Base-by-base conservation (phyloP, 1,140 invertebrate genomes). In the Archegozetes longisetosus region DNA sequence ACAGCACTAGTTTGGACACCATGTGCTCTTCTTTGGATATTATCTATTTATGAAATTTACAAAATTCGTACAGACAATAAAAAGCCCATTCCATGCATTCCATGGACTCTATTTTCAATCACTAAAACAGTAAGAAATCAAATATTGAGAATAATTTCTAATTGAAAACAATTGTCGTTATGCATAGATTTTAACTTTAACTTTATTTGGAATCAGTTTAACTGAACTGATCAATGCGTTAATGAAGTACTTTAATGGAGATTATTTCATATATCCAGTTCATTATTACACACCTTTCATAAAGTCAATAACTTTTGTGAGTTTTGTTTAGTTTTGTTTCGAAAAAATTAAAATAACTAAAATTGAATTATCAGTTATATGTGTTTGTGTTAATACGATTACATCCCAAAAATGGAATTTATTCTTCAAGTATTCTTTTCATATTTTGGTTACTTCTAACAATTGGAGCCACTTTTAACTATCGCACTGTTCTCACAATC, bases 1-100 rank as follows among this genome's bases (percentile, higher is more conserved):
- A 92, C 89, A 2, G 81, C 85, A 0, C 70, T 96, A 40, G 74
- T 88, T 52, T 93, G 88, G 87, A 71, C 80, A 40, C 91, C 93
- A 3, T 92, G 87, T 72, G 68, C 78, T n/a, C 90, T 89, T 72
- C 72, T 94, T 2, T 91, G 85, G 84, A 55, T 82, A 0, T 83
- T 28, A 17, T 26, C 25, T 20, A 32, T 51, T 9, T 48, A 22
- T 47, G 49, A 55, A 52, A 13, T 54, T n/a, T n/a, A n/a, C n/a
- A n/a, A n/a, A 13, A 48, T 54, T 6, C 9, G 13, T 48, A 47
- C 40, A 22, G 14, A 4, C 17, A 40, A 40, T 40, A 40, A 40
- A 40, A 9, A 40, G 6, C 17, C 6, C 32, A 40, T 9, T 9
- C 6, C 32, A 9, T 9, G 6, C 6, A 9, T 9, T 40, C 17